Base-by-base conservation (phyloP, 1,140 invertebrate genomes). In the Lasaia peninsularis region DNA sequence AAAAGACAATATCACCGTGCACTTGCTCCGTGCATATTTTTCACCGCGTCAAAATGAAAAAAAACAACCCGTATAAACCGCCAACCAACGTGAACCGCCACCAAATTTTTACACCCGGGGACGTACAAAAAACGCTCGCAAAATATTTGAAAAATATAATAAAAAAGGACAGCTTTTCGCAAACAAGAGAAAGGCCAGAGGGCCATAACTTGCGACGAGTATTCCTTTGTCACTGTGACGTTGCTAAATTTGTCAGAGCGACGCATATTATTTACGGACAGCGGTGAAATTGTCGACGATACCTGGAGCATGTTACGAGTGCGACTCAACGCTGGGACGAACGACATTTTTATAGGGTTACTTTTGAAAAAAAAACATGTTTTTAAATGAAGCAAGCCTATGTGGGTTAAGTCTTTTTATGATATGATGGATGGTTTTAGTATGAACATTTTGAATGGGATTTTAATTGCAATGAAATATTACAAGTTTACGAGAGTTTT, bases 161-260 rank as follows among this genome's bases (percentile, higher is more conserved):
- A 68, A 71, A 71, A n/a, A 68, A 63, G 54, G 59, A 63, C 58
- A 62, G 48, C 56, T 56, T 58, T 59, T 72, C 58, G 63, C 75
- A 77, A 78, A 82, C 79, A 82, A 82, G 75, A 76, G 75, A 63
- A 67, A 62, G 65, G 69, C 75, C 67, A 65, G 72, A 69, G 77
- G 71, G 77, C 75, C 74, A 78, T 79, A 80, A 80, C 69, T 75
- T 69, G 65, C 62, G 64, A 73, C 64, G 60, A 70, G 71, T 70
- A 71, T 69, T 67, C 74, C 70, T 80, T 82, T 80, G 74, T 77
- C 66, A 69, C 56, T 35, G 63, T 77, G 73, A 75, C 75, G 62
- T 62, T 62, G 72, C 63, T 70, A 72, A 80, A 82, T 79, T 52
- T 52, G 51, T 60, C 34, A 58, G 54, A 49, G 28, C 52, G 20